Conservation (phyloP, 2,888 invertebrate genomes). For the Abrostola tripartita region DNA sequence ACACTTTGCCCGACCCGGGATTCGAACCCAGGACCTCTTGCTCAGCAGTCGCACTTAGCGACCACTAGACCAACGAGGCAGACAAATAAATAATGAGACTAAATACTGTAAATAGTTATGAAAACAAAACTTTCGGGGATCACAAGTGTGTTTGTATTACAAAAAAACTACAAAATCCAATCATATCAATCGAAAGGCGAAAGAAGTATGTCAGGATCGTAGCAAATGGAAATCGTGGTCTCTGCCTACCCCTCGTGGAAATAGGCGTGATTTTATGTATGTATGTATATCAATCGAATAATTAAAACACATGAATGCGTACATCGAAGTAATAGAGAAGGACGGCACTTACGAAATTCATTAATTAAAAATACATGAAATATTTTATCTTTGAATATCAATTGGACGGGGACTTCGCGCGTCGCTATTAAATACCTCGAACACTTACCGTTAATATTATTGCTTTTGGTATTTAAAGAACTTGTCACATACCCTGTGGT, state of each 20-base stretch:
- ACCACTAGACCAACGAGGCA: too few relatives aligned
- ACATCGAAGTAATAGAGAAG: neutral
- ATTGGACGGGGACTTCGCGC: neutral
- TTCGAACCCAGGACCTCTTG: too few relatives aligned
- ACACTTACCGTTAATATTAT: neutral
- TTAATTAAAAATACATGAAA: slow-evolving; percentile 1
- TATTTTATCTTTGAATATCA: slow-evolving; percentile 1
- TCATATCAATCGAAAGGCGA: neutral
- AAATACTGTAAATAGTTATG: too few relatives aligned
- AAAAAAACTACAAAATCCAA: too few relatives aligned
- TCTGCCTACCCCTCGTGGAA: too few relatives aligned
- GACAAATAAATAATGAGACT: too few relatives aligned
- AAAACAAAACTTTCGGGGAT: too few relatives aligned
- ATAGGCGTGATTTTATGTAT: neutral
- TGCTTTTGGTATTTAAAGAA: neutral
- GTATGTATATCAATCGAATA: neutral
- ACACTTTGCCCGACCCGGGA: too few relatives aligned
- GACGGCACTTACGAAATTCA: neutral
- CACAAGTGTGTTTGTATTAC: too few relatives aligned
- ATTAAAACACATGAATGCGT: neutral
- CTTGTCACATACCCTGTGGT: neutral
- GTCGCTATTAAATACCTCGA: slow-evolving; percentile 2
- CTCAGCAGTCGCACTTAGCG: too few relatives aligned
- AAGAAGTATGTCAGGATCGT: too few relatives aligned
- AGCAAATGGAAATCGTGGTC: too few relatives aligned